Evolutionary conservation across 2,888 invertebrate species (phyloP).

Genomic region (Euspilapteryx auroguttella): DNA sequence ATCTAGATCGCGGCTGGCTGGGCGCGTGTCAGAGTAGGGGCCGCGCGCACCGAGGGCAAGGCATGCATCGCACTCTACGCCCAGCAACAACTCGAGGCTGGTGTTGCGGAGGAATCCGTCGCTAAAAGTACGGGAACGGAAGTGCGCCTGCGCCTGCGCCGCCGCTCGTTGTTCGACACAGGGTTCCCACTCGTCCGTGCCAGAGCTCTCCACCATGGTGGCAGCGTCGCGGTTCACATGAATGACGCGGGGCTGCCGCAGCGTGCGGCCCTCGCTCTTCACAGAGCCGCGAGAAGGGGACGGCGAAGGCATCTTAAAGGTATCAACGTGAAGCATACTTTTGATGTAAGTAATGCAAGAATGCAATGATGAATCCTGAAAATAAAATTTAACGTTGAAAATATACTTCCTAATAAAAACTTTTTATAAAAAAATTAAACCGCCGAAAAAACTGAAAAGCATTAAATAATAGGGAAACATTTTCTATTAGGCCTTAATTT

Average conservation of each 20-base stretch:
- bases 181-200: conserved; percentile 24
- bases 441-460: no score
- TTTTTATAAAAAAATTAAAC: no score
- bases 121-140: conserved; percentile 51
- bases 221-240: conserved; percentile 52
- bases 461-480: no score
- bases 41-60: conserved; percentile 42
- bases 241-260: conserved; percentile 49
- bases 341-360: no score
- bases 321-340: conserved; percentile 47
- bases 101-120: conserved; percentile 53
- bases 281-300: conserved; percentile 49
- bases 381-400: no score
- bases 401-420: no score
- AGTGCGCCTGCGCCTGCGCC: conserved; percentile 28
- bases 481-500: no score
- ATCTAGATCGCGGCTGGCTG: conserved; percentile 42
- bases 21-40: conserved; percentile 37
- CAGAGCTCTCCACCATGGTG: conserved; percentile 32
- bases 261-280: conserved; percentile 41
- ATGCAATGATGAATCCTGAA: no score
- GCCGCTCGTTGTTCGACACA: conserved; percentile 10
- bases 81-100: conserved; percentile 48
- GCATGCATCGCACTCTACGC: conserved; percentile 55
- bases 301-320: conserved; percentile 46